Evolutionary conservation across 2,888 invertebrate genomes (phyloP).

Genomic region (Dryocosmus kuriphilus): DNA sequence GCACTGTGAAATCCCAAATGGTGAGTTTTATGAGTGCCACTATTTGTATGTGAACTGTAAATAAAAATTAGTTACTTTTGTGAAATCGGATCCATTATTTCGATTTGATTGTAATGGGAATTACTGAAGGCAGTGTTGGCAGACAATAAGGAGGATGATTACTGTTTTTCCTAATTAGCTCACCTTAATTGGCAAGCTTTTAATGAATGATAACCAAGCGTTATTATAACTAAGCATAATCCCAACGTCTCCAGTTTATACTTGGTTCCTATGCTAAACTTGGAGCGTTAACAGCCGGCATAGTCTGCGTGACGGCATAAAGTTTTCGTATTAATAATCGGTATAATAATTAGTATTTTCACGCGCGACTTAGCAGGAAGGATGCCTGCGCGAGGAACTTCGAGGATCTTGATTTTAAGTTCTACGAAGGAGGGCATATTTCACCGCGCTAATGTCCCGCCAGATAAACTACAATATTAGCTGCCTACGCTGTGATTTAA

Average conservation of each 20-base stretch:
- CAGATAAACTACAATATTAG: conserved; percentile 78
- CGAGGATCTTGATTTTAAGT: conserved; percentile 77
- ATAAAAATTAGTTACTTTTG: neutral
- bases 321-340: conserved; percentile 78
- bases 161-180: conserved; percentile 33
- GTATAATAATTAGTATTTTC: conserved; percentile 78
- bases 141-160: neutral
- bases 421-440: conserved; percentile 73
- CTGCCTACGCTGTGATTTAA: conserved; percentile 76
- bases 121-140: neutral
- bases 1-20: neutral
- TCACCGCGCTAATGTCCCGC: conserved; percentile 76
- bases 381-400: conserved; percentile 65
- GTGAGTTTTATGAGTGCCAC: neutral
- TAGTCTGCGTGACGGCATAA: conserved; percentile 58
- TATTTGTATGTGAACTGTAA: neutral
- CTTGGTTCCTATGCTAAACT: conserved; percentile 52
- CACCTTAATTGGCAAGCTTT: conserved; percentile 48
- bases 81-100: neutral
- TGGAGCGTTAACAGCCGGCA: conserved; percentile 54
- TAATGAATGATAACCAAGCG: conserved; percentile 51
- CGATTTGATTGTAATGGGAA: neutral
- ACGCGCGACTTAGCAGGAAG: conserved; percentile 77
- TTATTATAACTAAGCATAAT: conserved; percentile 55
- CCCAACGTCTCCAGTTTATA: conserved; percentile 48